These are phyloP conservation scores for Chromis chromis DNA, from an alignment of 2,797 vertebrate genomes.

Conservation along the genomic window DNA sequence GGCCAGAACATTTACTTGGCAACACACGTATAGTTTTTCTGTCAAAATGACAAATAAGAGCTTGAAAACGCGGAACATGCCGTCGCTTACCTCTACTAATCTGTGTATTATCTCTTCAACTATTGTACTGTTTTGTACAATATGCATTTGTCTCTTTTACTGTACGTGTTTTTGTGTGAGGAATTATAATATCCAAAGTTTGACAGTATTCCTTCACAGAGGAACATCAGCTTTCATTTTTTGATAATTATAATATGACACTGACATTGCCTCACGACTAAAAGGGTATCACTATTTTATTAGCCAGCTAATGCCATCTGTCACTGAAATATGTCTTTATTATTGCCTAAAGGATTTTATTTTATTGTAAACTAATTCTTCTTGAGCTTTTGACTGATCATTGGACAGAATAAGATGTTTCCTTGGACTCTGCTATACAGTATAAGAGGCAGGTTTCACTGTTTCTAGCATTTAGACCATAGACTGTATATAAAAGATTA, in stretches of 20 bases:
- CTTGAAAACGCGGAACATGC: conserved; percentile 5
- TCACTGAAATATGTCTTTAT: not conserved
- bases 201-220: not conserved
- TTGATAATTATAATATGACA: not conserved
- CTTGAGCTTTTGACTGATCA: not conserved
- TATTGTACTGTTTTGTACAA: not conserved
- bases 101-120: conserved; percentile 2
- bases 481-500: too few species aligned
- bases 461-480: too few species aligned
- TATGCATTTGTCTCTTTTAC: not conserved
- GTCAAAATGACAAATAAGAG: not conserved
- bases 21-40: not conserved
- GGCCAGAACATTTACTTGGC: not conserved
- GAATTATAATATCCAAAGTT: not conserved
- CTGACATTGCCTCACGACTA: not conserved
- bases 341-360: not conserved
- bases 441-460: not conserved
- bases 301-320: not conserved
- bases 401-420: not conserved
- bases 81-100: not conserved
- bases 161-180: not conserved
- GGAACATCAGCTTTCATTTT: not conserved
- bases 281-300: not conserved
- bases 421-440: not conserved
- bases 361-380: not conserved